A percentile compares a stretch with the other conserved stretches of the same genome.
These are phyloP conservation scores for Irena cyanogastra DNA, from an alignment of 2,113 vertebrate species.

Conservation along the genomic window DNA sequence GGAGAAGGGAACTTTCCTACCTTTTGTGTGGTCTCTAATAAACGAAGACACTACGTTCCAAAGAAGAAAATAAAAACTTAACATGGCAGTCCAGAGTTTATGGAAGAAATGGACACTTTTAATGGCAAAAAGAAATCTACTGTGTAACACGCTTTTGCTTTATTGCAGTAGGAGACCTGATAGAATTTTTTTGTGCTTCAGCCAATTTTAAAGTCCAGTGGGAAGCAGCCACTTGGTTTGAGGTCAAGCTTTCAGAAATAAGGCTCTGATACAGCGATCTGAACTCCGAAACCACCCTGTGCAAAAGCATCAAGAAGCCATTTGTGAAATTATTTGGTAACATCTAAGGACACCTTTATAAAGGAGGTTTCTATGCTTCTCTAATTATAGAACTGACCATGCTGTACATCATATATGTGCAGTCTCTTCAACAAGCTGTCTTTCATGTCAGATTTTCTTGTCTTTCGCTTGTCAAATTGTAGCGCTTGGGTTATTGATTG, in stretches of 20 bases:
- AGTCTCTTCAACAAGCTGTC: not conserved
- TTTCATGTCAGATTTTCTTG: not conserved
- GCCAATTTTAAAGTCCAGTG: not conserved
- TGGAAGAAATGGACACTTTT: not conserved
- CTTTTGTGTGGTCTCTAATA: slow-evolving; percentile 16
- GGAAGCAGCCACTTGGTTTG: not conserved
- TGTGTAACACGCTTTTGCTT: not conserved
- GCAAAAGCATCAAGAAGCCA: not conserved
- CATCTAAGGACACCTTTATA: not conserved
- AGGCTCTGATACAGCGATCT: not conserved
- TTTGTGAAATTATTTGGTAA: not conserved
- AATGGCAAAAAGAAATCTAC: not conserved
- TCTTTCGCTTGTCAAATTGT: not conserved
- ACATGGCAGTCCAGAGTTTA: not conserved
- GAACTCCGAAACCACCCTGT: not conserved
- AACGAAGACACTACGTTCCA: not conserved
- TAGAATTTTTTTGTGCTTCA: slow-evolving; percentile 8
- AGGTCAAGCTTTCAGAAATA: slow-evolving; percentile 8
- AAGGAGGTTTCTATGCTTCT: not conserved
- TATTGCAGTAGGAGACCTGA: not conserved
- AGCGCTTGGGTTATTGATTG: not conserved
- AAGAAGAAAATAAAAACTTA: not conserved
- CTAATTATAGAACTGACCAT: not conserved
- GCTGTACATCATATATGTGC: not conserved
- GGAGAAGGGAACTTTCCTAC: not conserved